Evolutionary conservation across 2,113 vertebrate genomes (phyloP), one percentile per base, ranked within the genome.

Genomic region (Rafetus swinhoei): DNA sequence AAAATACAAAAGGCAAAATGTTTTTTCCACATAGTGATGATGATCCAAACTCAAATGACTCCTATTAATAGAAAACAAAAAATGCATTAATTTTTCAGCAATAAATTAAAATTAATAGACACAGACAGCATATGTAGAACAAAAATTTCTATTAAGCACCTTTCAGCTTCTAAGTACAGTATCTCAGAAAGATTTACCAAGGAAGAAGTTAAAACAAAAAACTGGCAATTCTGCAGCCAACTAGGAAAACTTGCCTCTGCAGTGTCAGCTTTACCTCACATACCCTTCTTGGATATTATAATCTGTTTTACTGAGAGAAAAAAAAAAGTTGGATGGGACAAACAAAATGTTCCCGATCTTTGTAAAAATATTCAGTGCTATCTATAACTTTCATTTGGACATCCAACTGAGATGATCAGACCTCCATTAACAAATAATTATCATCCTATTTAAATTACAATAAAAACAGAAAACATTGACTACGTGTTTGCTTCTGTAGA

Each of bases 21-120:
- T 87, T 94, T 97, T 94, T 95, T 98, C 97, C 97, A 97, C 98
- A 98, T 98, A 93, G 84, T 98, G 97, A 91, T 94, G 95, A 96
- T 86, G 81, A 94, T 96, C 79, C 95, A 97, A 97, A 95, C 82
- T 85, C 81, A 92, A 94, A 95, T 2, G 21, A 59, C 8, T 96
- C 93, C 97, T 97, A 80, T 81, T 91, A 69, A 89, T 77, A 92
- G 55, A 56, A 88, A 88, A 91, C 54, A 93, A 86, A 5, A 1
- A 22, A 85, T 6, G 35, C 54, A 11, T 85, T 57, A 95, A 84
- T 72, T 74, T 2, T 57, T 89, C 81, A 87, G 79, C 85, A 82
- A 90, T 25, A 6, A 90, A 62, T 16, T 87, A 89, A 65, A 35
- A 92, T 39, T 39, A 4, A 39, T 45, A 45, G 74, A 93, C 60